Conservation (phyloP, 2,888 invertebrate species). For the Saturnia pavonia region DNA sequence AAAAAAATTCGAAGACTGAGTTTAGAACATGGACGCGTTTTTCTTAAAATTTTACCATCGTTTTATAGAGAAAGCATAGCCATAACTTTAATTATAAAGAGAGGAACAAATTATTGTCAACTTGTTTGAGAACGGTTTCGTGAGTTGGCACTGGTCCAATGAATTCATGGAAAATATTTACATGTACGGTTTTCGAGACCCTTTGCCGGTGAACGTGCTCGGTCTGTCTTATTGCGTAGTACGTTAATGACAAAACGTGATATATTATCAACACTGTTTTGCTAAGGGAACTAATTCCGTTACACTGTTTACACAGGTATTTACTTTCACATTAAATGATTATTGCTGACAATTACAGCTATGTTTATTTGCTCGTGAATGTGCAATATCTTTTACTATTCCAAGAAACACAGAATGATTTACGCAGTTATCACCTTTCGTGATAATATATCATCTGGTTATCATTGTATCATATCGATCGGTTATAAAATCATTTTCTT, state of each 20-base stretch:
- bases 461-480: neutral
- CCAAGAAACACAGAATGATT: neutral
- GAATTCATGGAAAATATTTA: constrained; percentile 58
- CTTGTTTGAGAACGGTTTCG: constrained; percentile 11
- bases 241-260: constrained; percentile 36
- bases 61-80: neutral
- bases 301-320: neutral
- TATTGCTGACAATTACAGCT: constrained; percentile 21
- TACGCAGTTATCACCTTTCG: neutral
- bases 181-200: constrained; percentile 41
- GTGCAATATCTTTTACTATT: neutral
- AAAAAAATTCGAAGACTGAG: neutral
- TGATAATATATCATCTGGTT: neutral
- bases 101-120: neutral
- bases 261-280: constrained; percentile 27
- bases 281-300: constrained; percentile 20
- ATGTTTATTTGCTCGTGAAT: constrained; percentile 23
- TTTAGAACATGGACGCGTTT: neutral
- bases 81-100: neutral
- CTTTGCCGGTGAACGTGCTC: constrained; percentile 48
- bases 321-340: constrained; percentile 21
- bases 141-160: constrained; percentile 52
- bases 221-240: constrained; percentile 40
- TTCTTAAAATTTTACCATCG: neutral
- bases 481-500: neutral